Conservation (phyloP, 2,888 invertebrate species). For the Bursaphelenchus okinawaensis region DNA sequence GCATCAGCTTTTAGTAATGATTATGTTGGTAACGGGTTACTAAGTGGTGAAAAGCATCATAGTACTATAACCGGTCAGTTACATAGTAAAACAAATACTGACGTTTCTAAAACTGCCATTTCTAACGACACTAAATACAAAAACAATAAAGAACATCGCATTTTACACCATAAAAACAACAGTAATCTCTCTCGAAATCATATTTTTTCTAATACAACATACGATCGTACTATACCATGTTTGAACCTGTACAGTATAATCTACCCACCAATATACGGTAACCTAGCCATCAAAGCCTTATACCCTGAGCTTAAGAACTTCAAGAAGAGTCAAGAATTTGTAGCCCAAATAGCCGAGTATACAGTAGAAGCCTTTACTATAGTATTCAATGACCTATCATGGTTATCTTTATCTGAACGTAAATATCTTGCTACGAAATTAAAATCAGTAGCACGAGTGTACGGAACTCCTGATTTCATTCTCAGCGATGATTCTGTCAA, state of each 20-base stretch:
- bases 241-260: not conserved
- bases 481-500: not conserved
- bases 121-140: no score
- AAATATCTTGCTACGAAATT: not conserved
- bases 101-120: no score
- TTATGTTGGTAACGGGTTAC: not conserved
- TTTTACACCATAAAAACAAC: no score
- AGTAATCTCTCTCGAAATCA: no score
- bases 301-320: not conserved
- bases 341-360: not conserved
- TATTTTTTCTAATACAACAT: no score
- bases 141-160: no score
- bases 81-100: no score
- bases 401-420: not conserved
- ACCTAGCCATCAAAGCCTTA: not conserved
- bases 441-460: not conserved
- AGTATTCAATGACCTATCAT: not conserved
- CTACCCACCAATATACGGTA: not conserved
- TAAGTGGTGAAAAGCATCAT: not conserved
- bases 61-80: no score
- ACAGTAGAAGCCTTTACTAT: not conserved
- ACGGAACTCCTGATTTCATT: not conserved
- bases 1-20: no score
- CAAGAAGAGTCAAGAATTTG: not conserved
- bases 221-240: not conserved